Percentiles rank a stretch among this genome's conserved stretches.
Evolutionary conservation across 2,113 vertebrate species (phyloP).

Genomic region (human (Homo sapiens)): DNA sequence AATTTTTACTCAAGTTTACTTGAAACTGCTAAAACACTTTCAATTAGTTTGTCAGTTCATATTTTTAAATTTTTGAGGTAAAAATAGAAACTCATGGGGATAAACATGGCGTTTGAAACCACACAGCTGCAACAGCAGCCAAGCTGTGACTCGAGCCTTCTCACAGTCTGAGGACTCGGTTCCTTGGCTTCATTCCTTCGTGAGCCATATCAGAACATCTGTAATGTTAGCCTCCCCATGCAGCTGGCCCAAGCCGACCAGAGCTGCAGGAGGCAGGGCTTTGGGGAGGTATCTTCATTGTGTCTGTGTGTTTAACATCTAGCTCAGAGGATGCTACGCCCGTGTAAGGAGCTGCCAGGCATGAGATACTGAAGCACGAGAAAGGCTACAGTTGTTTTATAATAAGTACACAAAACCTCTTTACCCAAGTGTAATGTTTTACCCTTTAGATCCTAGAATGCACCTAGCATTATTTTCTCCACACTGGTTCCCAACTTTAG

Average conservation of each 20-base stretch:
- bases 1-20: constrained; percentile 40
- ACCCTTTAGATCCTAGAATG: background rate
- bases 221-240: background rate
- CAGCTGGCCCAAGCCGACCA: background rate
- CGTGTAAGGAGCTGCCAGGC: background rate
- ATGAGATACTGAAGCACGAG: background rate
- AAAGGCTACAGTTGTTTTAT: background rate
- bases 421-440: background rate
- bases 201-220: background rate
- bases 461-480: background rate
- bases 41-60: background rate
- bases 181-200: background rate
- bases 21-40: constrained; percentile 12
- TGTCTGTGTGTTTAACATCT: background rate
- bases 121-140: background rate
- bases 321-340: background rate
- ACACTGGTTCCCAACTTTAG: background rate
- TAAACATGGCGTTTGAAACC: constrained; percentile 37
- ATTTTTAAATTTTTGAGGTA: constrained; percentile 51
- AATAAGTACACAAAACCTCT: background rate
- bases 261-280: background rate
- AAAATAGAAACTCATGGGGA: constrained; percentile 51
- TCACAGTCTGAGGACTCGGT: background rate
- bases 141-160: background rate
- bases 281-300: background rate